Percentiles rank a stretch among this genome's conserved stretches.
phyloP scores from a whole-genome alignment of 2,888 invertebrate species.

The Melipona bicolor region DNA sequence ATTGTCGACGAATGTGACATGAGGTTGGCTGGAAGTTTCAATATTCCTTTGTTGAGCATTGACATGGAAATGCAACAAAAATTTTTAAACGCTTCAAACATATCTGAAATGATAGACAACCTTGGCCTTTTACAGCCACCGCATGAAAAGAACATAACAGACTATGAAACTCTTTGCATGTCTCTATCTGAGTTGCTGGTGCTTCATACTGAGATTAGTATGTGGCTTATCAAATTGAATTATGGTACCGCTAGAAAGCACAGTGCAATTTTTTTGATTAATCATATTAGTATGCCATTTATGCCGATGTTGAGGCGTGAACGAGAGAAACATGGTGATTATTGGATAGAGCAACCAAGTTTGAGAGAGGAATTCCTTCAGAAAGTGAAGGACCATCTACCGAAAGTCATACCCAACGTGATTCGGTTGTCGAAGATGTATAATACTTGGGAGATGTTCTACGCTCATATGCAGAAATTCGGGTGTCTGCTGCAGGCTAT shows the following conservation, averaged over 20 bases:
- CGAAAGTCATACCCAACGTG: slow-evolving; percentile 54
- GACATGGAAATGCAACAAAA: slow-evolving; percentile 63
- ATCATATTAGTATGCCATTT: slow-evolving; percentile 73
- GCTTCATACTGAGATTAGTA: slow-evolving; percentile 63
- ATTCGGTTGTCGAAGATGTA: slow-evolving; percentile 58
- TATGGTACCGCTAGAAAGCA: slow-evolving; percentile 55
- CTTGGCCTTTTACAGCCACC: slow-evolving; percentile 62
- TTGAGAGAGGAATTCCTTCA: slow-evolving; percentile 48
- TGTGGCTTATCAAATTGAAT: slow-evolving; percentile 70
- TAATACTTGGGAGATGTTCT: slow-evolving; percentile 67
- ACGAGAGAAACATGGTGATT: slow-evolving; percentile 48
- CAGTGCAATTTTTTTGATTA: slow-evolving; percentile 68
- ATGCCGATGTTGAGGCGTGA: slow-evolving; percentile 70
- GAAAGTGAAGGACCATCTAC: slow-evolving; percentile 57
- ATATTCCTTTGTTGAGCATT: slow-evolving; percentile 62
- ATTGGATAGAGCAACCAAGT: slow-evolving; percentile 47
- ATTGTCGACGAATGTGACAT: slow-evolving; percentile 74
- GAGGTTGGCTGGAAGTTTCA: slow-evolving; percentile 61
- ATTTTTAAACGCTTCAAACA: slow-evolving; percentile 61
- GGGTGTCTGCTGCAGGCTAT: slow-evolving; percentile 71
- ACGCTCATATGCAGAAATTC: slow-evolving; percentile 60
- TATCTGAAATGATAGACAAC: slow-evolving; percentile 52
- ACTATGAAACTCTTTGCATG: slow-evolving; percentile 64
- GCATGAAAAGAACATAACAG: slow-evolving; percentile 46
- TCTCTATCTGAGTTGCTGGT: slow-evolving; percentile 67